These are phyloP conservation scores for Drosophila burlai DNA, from an alignment of 1,140 invertebrate genomes.

Conservation along the genomic window DNA sequence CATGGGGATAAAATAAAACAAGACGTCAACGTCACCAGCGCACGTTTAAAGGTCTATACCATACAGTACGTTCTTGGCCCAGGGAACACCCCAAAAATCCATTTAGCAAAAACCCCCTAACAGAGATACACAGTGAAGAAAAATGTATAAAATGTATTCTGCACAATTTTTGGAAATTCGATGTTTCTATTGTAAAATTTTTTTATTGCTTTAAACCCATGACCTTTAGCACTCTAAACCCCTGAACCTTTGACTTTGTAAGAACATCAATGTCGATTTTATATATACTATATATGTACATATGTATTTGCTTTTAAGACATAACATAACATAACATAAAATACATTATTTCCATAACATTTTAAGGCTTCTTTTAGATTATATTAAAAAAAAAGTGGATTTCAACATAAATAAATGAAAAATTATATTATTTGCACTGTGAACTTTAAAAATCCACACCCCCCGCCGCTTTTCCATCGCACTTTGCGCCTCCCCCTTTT, in stretches of 20 bases:
- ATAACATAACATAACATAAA: too few species aligned
- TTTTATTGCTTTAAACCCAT: neutral
- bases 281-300: too few species aligned
- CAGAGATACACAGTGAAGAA: neutral
- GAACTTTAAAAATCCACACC: conserved; percentile 10
- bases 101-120: conserved; percentile 16
- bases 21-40: conserved; percentile 75
- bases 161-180: neutral
- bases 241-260: too few species aligned
- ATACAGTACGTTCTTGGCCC: conserved; percentile 3
- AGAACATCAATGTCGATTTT: too few species aligned
- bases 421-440: neutral
- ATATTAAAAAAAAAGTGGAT: too few species aligned
- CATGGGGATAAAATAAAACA: conserved; percentile 57
- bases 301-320: too few species aligned
- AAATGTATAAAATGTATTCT: neutral
- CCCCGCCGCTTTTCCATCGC: conserved; percentile 25
- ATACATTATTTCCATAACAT: neutral
- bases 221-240: neutral
- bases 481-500: conserved; percentile 10
- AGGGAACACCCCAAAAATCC: conserved; percentile 18
- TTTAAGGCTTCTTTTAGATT: too few species aligned
- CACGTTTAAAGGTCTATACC: conserved; percentile 15
- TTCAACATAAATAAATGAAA: too few species aligned
- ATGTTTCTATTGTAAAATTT: neutral